Conservation (phyloP, 2,888 invertebrate genomes). For the Malacosoma neustria region DNA sequence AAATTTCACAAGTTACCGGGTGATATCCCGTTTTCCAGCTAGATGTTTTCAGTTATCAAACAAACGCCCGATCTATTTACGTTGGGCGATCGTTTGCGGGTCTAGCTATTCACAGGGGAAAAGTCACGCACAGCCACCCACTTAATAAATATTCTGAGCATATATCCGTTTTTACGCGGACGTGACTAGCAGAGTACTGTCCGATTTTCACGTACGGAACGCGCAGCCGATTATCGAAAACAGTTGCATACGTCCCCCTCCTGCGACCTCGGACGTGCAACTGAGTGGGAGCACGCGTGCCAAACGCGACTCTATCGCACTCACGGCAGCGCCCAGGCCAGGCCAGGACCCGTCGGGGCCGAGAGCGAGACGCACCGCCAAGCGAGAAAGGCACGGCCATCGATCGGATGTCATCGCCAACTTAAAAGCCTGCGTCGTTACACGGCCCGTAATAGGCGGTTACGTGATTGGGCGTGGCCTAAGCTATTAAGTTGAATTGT, state of each 20-base stretch:
- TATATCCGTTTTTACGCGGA: constrained; percentile 75
- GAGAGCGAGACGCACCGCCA: constrained; percentile 43
- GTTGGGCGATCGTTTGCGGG: constrained; percentile 57
- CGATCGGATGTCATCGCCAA: constrained; percentile 64
- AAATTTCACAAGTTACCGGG: constrained; percentile 21
- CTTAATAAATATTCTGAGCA: constrained; percentile 78
- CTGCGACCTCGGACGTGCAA: constrained; percentile 69
- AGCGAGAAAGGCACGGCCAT: constrained; percentile 31
- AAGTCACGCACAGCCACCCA: constrained; percentile 74
- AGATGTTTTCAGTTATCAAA: constrained; percentile 58
- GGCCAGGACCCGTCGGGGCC: constrained; percentile 40
- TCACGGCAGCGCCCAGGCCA: constrained; percentile 41
- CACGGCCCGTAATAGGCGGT: constrained; percentile 74
- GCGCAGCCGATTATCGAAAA: constrained; percentile 74
- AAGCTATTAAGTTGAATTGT: constrained; percentile 72
- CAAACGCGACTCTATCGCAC: constrained; percentile 70
- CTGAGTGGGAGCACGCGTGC: constrained; percentile 69
- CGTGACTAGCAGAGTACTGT: constrained; percentile 69
- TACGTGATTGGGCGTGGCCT: constrained; percentile 74
- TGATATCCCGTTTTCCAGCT: constrained; percentile 21
- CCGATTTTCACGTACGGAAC: constrained; percentile 74
- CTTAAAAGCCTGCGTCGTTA: constrained; percentile 74
- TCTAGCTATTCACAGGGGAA: constrained; percentile 66
- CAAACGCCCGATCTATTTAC: constrained; percentile 58
- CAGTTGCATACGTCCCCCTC: constrained; percentile 73